Conservation (phyloP, 2,113 vertebrate genomes). For the Benitochromis conjunctus region DNA sequence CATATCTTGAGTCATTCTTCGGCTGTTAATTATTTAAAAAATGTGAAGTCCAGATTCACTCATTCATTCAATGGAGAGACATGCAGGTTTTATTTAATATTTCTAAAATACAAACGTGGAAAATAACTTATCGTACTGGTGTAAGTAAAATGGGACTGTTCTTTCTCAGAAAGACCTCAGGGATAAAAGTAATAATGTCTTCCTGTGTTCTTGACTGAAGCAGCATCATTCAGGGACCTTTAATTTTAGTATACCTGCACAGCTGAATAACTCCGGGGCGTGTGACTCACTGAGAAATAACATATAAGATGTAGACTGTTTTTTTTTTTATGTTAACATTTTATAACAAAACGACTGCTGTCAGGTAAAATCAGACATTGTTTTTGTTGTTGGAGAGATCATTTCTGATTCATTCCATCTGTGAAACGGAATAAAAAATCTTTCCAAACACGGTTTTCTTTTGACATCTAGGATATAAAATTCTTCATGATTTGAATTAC, state of each 20-base stretch:
- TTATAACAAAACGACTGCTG: neutral
- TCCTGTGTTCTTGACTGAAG: conserved; percentile 8
- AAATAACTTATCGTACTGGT: neutral
- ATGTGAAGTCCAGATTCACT: neutral
- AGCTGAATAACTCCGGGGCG: conserved; percentile 2
- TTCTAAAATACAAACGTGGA: neutral
- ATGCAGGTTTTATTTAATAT: neutral
- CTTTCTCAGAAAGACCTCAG: neutral
- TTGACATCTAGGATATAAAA: neutral
- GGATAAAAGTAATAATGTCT: conserved; percentile 14
- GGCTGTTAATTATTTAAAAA: neutral
- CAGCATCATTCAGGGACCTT: neutral
- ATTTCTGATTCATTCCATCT: neutral
- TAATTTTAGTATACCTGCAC: conserved; percentile 10
- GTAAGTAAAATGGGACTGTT: neutral
- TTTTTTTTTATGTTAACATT: neutral
- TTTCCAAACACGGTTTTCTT: neutral
- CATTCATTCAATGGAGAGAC: neutral
- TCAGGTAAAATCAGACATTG: neutral
- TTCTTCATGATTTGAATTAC: neutral
- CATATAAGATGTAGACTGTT: neutral
- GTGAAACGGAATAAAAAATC: neutral
- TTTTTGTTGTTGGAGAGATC: neutral
- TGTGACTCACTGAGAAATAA: conserved; percentile 11
- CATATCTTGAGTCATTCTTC: neutral